phyloP scores from a whole-genome alignment of 35 echinoderm and acorn worm species.

The Diadema setosum region DNA sequence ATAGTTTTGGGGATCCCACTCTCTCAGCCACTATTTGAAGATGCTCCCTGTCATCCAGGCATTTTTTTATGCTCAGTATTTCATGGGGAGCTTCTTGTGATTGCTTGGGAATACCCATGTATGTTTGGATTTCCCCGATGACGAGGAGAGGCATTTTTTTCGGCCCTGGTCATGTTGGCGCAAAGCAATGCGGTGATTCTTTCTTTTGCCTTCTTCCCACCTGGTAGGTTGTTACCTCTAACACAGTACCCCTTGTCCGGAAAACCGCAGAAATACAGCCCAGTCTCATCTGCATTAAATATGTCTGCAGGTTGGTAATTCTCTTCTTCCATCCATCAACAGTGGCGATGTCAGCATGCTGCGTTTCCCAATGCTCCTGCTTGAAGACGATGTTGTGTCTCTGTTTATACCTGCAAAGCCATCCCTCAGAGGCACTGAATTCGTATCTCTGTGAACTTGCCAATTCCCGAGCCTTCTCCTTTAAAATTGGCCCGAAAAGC shows the following conservation, averaged over 20 bases:
- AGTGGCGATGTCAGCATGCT: no score
- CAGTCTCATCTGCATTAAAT: conserved; percentile 12
- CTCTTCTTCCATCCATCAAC: neutral
- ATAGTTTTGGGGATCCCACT: neutral
- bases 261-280: neutral
- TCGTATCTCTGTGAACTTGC: neutral
- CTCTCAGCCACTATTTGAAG: neutral
- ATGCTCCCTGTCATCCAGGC: neutral
- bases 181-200: conserved; percentile 3
- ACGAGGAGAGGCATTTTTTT: neutral
- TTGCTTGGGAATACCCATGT: no score
- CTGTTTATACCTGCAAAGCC: neutral
- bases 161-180: neutral
- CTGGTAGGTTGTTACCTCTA: neutral
- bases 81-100: neutral
- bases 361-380: neutral
- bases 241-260: neutral
- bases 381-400: neutral
- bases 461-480: neutral
- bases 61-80: neutral
- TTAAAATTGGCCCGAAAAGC: neutral
- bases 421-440: neutral
- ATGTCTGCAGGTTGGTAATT: neutral
- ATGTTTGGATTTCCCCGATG: neutral
- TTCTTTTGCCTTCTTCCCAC: conserved; percentile 8